These are phyloP conservation scores for Brachycybe producta DNA, from an alignment of 2,888 invertebrate genomes.

Conservation along the genomic window DNA sequence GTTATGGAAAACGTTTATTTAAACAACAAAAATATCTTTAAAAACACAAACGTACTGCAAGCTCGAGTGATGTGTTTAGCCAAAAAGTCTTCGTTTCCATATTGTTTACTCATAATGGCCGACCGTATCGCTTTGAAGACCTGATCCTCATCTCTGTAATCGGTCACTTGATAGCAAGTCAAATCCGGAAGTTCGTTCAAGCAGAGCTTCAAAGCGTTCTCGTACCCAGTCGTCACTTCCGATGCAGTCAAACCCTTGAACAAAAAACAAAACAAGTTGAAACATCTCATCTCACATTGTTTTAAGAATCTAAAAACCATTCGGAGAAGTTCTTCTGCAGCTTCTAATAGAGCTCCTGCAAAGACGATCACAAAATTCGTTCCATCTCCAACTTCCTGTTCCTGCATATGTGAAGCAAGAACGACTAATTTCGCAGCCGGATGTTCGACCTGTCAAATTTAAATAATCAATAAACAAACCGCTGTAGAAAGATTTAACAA, in stretches of 20 bases:
- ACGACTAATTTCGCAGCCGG: slow-evolving; percentile 96
- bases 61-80: slow-evolving; percentile 72
- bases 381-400: slow-evolving; percentile 95
- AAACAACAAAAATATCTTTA: slow-evolving; percentile 7
- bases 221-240: slow-evolving; percentile 92
- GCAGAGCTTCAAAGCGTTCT: slow-evolving; percentile 74
- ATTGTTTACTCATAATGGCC: slow-evolving; percentile 93
- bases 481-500: neutral
- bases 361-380: slow-evolving; percentile 96
- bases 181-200: slow-evolving; percentile 75
- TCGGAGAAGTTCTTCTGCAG: slow-evolving; percentile 79
- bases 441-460: slow-evolving; percentile 61
- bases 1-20: too few species aligned
- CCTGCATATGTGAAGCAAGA: slow-evolving; percentile 94
- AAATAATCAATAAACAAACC: neutral
- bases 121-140: slow-evolving; percentile 58
- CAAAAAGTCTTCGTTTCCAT: slow-evolving; percentile 89
- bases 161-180: slow-evolving; percentile 62
- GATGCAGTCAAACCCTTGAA: slow-evolving; percentile 82
- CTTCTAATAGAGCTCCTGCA: slow-evolving; percentile 80
- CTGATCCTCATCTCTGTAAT: slow-evolving; percentile 48
- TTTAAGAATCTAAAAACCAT: slow-evolving; percentile 40
- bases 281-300: slow-evolving; percentile 1
- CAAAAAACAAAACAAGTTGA: slow-evolving; percentile 12
- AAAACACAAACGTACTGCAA: slow-evolving; percentile 41